phyloP scores from a whole-genome alignment of 2,113 vertebrate genomes.

The Pogonocichla stellata region DNA sequence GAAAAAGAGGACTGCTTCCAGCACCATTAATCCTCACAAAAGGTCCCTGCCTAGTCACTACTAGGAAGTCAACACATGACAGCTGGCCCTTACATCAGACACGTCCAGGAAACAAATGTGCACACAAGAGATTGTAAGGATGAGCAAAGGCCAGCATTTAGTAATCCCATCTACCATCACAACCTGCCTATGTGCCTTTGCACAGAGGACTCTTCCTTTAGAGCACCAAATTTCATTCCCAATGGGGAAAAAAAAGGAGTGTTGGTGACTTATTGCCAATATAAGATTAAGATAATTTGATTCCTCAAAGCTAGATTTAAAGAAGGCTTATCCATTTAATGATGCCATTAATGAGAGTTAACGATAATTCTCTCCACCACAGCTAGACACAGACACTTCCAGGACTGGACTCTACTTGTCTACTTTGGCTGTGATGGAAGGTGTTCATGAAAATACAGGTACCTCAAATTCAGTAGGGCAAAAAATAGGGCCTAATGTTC shows the following conservation, averaged over 20 bases:
- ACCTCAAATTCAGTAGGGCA: not conserved
- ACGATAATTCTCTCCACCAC: not conserved
- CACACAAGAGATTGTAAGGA: not conserved
- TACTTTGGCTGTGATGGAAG: not conserved
- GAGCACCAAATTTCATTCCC: not conserved
- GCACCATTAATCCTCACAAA: not conserved
- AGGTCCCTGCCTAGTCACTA: not conserved
- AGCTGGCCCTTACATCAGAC: not conserved
- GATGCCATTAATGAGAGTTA: not conserved
- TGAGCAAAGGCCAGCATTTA: not conserved
- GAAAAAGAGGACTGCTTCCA: not conserved
- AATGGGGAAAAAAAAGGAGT: not conserved
- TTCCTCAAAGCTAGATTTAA: constrained; percentile 3
- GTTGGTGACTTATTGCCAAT: not conserved
- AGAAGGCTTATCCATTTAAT: not conserved
- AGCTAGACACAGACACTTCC: not conserved
- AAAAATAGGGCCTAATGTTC: not conserved
- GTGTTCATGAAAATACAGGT: not conserved
- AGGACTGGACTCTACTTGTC: not conserved
- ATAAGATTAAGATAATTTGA: not conserved
- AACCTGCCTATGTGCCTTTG: not conserved
- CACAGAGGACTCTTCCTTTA: not conserved
- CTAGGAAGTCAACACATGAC: not conserved
- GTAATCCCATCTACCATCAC: not conserved
- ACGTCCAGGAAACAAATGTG: not conserved